Percentiles rank a stretch among this genome's conserved stretches.
Evolutionary conservation across 2,113 vertebrate genomes (phyloP).

Genomic region (Vimba vimba): DNA sequence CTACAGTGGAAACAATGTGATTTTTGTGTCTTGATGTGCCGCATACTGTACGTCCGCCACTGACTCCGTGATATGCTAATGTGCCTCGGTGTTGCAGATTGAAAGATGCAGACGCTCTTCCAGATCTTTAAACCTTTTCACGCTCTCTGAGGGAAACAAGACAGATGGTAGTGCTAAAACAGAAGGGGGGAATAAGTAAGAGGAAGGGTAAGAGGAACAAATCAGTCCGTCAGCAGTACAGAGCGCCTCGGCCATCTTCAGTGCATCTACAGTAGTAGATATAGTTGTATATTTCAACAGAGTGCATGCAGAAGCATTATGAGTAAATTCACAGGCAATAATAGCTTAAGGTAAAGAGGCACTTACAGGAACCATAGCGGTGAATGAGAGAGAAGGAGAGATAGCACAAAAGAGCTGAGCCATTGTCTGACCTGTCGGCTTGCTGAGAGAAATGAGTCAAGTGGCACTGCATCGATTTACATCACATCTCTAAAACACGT

Average conservation of each 20-base stretch:
- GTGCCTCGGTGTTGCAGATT: not conserved
- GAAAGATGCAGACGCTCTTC: constrained; percentile 1
- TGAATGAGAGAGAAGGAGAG: constrained; percentile 13
- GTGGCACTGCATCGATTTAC: constrained; percentile 67
- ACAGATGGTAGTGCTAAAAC: constrained; percentile 35
- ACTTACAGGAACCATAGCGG: constrained; percentile 1
- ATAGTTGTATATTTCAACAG: constrained; percentile 17
- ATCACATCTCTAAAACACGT: constrained; percentile 74
- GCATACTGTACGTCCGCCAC: not conserved
- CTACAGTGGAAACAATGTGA: not conserved
- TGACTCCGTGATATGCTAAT: constrained; percentile 13
- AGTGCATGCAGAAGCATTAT: constrained; percentile 23
- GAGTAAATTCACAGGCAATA: constrained; percentile 28
- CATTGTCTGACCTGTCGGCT: constrained; percentile 4
- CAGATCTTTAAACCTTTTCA: constrained; percentile 38
- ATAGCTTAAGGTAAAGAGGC: constrained; percentile 42
- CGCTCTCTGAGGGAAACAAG: constrained; percentile 37
- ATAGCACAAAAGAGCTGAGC: not conserved
- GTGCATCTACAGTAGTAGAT: not conserved
- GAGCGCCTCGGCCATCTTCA: not conserved
- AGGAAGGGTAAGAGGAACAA: not conserved
- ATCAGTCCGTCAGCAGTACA: constrained; percentile 12
- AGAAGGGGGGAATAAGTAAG: constrained; percentile 1
- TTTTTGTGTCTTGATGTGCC: not conserved
- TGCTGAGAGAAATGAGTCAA: constrained; percentile 42